Conservation (phyloP, 2,797 vertebrate genomes). For the Chaetophractus vellerosus region DNA sequence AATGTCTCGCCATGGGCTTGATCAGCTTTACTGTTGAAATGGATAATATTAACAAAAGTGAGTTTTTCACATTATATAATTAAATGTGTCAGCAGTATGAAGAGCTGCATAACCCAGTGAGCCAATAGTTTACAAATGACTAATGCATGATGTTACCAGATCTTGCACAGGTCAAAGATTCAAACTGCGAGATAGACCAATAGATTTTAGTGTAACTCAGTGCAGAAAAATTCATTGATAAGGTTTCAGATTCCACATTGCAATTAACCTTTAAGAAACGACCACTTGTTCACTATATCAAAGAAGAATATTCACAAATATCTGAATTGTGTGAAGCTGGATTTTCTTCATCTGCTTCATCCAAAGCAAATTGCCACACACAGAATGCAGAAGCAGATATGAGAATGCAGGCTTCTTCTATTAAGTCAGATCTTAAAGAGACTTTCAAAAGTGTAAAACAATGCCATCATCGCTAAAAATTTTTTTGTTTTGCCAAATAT, state of each 20-base stretch:
- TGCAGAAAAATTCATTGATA: conserved; percentile 29
- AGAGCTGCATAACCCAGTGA: neutral
- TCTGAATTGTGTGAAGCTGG: neutral
- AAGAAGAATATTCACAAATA: conserved; percentile 36
- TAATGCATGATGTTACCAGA: conserved; percentile 3
- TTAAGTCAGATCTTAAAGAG: conserved; percentile 19
- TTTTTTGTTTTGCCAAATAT: conserved; percentile 27
- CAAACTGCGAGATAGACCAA: conserved; percentile 30
- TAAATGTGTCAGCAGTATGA: conserved; percentile 30
- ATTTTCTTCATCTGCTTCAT: conserved; percentile 44
- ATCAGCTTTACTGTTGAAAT: conserved; percentile 13
- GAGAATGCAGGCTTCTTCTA: neutral
- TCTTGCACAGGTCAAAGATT: conserved; percentile 32
- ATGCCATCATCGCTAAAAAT: neutral
- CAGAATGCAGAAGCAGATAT: conserved; percentile 27
- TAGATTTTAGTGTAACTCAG: neutral
- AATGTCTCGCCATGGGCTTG: neutral
- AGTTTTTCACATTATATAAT: neutral
- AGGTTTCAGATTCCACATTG: conserved; percentile 3
- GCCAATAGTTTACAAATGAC: conserved; percentile 66
- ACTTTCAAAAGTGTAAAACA: neutral
- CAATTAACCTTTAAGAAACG: conserved; percentile 52
- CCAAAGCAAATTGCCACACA: conserved; percentile 18
- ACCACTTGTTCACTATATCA: neutral
- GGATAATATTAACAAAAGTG: conserved; percentile 15